Percentiles rank a stretch among this genome's conserved stretches.
Evolutionary conservation across 2,113 vertebrate genomes (phyloP).

Genomic region (Siphamia tubifer): DNA sequence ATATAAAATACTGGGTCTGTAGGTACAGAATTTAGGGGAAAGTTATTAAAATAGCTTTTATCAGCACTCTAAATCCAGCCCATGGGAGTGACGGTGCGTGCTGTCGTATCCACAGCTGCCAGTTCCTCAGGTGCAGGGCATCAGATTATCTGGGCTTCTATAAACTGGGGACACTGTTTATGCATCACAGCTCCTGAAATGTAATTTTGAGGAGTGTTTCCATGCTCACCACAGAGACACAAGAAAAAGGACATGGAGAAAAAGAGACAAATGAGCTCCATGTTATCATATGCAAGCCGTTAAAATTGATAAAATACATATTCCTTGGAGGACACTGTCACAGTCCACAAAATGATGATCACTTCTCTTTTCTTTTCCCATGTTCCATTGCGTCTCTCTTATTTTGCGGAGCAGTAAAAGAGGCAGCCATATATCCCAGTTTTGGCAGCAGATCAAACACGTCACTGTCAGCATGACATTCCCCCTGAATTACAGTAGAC

Average conservation of each 20-base stretch:
- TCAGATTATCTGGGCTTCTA: conserved; percentile 62
- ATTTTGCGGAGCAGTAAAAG: conserved; percentile 3
- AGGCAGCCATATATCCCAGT: neutral
- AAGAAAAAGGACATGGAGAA: neutral
- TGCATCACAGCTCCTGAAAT: conserved; percentile 48
- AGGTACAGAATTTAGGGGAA: conserved; percentile 34
- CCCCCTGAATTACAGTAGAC: conserved; percentile 44
- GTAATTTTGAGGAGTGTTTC: conserved; percentile 57
- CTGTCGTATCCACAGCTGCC: conserved; percentile 41
- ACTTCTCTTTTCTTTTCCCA: neutral
- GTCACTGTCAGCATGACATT: conserved; percentile 32
- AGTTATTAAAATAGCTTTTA: conserved; percentile 68
- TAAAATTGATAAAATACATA: conserved; percentile 29
- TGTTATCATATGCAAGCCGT: conserved; percentile 18
- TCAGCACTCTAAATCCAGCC: conserved; percentile 77
- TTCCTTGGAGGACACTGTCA: conserved; percentile 19
- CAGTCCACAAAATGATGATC: conserved; percentile 24
- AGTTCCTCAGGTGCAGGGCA: conserved; percentile 47
- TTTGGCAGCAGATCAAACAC: conserved; percentile 30
- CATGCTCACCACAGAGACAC: conserved; percentile 38
- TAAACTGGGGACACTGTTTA: conserved; percentile 45
- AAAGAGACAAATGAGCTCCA: conserved; percentile 34
- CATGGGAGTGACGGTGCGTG: conserved; percentile 61
- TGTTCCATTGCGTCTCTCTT: neutral
- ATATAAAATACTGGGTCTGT: conserved; percentile 1